Conservation (phyloP, 2,797 vertebrate genomes). For the Anguilla anguilla region DNA sequence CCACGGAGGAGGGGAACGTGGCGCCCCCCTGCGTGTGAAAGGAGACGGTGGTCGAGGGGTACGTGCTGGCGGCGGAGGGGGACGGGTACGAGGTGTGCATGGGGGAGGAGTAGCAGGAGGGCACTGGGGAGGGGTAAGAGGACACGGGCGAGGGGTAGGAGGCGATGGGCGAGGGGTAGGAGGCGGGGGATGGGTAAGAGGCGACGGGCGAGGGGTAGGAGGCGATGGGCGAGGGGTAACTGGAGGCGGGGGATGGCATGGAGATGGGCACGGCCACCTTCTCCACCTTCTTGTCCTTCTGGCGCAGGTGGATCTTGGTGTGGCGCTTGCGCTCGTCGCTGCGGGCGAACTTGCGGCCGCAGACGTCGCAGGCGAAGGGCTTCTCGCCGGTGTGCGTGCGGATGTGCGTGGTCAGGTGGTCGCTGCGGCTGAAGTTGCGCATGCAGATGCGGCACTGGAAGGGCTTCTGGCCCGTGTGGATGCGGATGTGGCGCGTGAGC, state of each 20-base stretch:
- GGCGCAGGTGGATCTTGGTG: constrained; percentile 96
- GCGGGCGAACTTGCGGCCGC: constrained; percentile 96
- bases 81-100: constrained; percentile 80
- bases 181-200: constrained; percentile 72
- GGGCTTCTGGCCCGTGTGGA: constrained; percentile 98
- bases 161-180: constrained; percentile 83
- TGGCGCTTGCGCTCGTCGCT: constrained; percentile 97
- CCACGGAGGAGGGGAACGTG: constrained; percentile 48
- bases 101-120: constrained; percentile 88
- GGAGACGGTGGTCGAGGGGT: constrained; percentile 33
- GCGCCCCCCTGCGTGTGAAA: constrained; percentile 30
- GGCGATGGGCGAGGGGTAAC: constrained; percentile 83
- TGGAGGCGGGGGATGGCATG: constrained; percentile 76
- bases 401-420: constrained; percentile 98
- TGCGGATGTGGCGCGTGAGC: constrained; percentile 96
- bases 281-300: constrained; percentile 97
- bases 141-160: constrained; percentile 70
- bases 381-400: constrained; percentile 98
- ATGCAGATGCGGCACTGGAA: constrained; percentile 99
- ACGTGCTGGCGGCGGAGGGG: constrained; percentile 25
- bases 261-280: constrained; percentile 72
- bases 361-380: constrained; percentile 98
- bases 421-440: constrained; percentile 98
- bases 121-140: constrained; percentile 87
- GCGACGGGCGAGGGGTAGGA: constrained; percentile 70